Conservation (phyloP, 2,888 invertebrate species). For the Lapara coniferarum region DNA sequence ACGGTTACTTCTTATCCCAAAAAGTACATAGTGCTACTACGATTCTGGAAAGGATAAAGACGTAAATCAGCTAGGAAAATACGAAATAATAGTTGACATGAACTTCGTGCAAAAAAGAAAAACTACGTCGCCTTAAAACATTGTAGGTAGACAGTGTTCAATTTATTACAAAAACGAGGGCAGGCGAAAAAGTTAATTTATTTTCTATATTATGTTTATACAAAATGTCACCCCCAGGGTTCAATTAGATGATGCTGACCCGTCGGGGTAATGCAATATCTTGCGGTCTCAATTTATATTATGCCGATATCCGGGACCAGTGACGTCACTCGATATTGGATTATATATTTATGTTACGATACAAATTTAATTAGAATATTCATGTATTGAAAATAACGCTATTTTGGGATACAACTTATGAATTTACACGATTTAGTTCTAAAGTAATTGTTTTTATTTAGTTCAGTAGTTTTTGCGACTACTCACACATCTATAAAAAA, state of each 20-base stretch:
- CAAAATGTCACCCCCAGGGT: conserved; percentile 28
- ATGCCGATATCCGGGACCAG: conserved; percentile 29
- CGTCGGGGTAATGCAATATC: conserved; percentile 42
- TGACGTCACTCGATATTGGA: conserved; percentile 30
- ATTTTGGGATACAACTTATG: no score
- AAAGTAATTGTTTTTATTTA: no score
- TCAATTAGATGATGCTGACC: conserved; percentile 43
- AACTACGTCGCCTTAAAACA: not conserved
- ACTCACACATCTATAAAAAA: no score
- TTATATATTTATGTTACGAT: conserved; percentile 12
- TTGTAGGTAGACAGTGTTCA: conserved; percentile 12
- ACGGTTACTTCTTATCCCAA: no score
- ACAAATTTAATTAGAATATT: not conserved
- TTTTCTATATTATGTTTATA: conserved; percentile 23
- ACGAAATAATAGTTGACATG: not conserved
- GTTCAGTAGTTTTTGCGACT: no score
- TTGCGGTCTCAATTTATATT: conserved; percentile 43
- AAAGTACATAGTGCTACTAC: no score
- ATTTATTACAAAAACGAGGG: conserved; percentile 22
- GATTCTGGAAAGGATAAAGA: not conserved
- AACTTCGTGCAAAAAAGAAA: not conserved
- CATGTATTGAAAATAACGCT: no score
- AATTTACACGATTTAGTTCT: no score
- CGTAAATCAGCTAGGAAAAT: not conserved
- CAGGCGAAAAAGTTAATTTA: conserved; percentile 17